Evolutionary conservation across 2,888 invertebrate species (phyloP).

Genomic region (Diogma glabrata): DNA sequence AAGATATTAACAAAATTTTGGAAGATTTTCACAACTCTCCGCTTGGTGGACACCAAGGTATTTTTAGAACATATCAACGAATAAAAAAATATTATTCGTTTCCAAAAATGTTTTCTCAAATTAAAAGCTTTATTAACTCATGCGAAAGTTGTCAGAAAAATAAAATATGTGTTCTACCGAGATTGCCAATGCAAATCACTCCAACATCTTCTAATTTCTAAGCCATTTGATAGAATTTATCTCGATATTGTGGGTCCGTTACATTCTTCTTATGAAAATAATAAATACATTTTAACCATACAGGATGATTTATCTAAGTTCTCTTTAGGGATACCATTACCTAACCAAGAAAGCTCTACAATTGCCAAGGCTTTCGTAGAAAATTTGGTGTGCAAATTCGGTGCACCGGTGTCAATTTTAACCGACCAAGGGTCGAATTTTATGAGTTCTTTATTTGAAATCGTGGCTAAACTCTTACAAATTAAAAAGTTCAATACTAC

Average conservation of each 20-base stretch:
- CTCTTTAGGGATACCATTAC: conserved; percentile 23
- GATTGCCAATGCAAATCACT: too few species aligned
- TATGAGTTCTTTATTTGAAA: too few species aligned
- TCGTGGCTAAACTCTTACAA: too few species aligned
- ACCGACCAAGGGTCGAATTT: conserved; percentile 3
- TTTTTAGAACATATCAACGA: not conserved
- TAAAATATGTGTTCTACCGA: too few species aligned
- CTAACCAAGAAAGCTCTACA: conserved; percentile 24
- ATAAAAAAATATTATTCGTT: not conserved
- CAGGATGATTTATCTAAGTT: conserved; percentile 29
- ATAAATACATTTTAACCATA: too few species aligned
- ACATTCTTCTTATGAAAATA: too few species aligned
- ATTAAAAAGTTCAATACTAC: too few species aligned
- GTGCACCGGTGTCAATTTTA: not conserved
- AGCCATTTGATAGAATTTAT: conserved; percentile 1
- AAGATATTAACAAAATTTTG: too few species aligned
- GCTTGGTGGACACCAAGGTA: conserved; percentile 1
- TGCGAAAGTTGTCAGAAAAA: too few species aligned
- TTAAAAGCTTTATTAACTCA: too few species aligned
- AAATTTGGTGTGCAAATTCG: not conserved
- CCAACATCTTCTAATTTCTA: too few species aligned
- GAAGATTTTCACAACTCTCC: too few species aligned
- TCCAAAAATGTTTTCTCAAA: not conserved
- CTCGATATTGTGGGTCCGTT: not conserved
- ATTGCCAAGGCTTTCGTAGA: conserved; percentile 21